Percentiles rank a stretch among this genome's conserved stretches.
These are phyloP conservation scores for Heliconius cydno DNA, from an alignment of 2,888 invertebrate genomes.

Conservation along the genomic window DNA sequence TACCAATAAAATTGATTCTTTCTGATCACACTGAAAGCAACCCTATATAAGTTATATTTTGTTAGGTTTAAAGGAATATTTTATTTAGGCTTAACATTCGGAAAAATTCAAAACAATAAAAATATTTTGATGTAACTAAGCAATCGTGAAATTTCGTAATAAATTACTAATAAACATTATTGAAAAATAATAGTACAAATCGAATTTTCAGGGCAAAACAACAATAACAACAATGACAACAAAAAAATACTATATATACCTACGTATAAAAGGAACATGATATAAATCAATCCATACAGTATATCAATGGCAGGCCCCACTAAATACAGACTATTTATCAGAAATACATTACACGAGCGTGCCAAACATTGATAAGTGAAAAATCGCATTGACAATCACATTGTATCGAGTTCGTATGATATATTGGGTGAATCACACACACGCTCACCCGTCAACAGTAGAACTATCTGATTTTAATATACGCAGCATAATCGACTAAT, in stretches of 20 bases:
- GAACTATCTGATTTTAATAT: constrained; percentile 53
- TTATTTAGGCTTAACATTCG: constrained; percentile 8
- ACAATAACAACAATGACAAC: constrained; percentile 40
- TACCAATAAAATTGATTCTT: constrained; percentile 81
- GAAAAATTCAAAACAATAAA: background rate
- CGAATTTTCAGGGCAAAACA: background rate
- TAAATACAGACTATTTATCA: constrained; percentile 74
- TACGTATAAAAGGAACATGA: constrained; percentile 54
- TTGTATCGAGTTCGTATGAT: constrained; percentile 62
- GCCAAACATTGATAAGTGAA: constrained; percentile 67
- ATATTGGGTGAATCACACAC: constrained; percentile 60
- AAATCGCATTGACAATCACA: constrained; percentile 73
- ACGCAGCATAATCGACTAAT: constrained; percentile 66
- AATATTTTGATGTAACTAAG: background rate
- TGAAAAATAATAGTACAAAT: constrained; percentile 5
- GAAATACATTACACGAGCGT: constrained; percentile 71
- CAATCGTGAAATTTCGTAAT: constrained; percentile 18
- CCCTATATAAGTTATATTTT: constrained; percentile 38
- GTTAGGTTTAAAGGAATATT: constrained; percentile 17
- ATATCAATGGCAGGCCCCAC: constrained; percentile 70
- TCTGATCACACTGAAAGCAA: constrained; percentile 63
- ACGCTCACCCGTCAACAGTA: constrained; percentile 46
- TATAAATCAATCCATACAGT: constrained; percentile 74
- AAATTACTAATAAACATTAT: constrained; percentile 20
- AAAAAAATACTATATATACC: constrained; percentile 68